Evolutionary conservation across 2,113 vertebrate species (phyloP), one percentile per base, ranked within the genome.

Genomic region (Empidonax alnorum): DNA sequence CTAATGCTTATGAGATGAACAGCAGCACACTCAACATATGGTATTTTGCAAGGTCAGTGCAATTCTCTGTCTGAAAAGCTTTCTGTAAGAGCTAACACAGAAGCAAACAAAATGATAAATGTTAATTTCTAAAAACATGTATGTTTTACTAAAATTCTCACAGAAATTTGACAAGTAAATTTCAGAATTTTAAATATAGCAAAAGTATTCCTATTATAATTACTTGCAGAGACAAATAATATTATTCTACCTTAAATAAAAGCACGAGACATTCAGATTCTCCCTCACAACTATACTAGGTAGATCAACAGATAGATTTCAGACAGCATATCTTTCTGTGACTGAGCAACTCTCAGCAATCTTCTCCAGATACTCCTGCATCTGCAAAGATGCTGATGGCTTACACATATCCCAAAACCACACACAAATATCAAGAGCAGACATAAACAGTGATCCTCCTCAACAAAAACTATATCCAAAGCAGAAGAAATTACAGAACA

Each of bases 151-250:
- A 58, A 93, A 88, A 69, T 75, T 81, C 47, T 39, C 44, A 10
- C 2, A 46, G 35, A 91, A 98, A 96, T 74, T 73, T 95, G 96
- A 97, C 95, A 98, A 92, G 78, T 93, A 63, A 87, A 49, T 87
- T 53, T 53, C 42, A 31, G 33, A 87, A 67, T 53, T 76, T 85
- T 94, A 79, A 84, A 84, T 21, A 55, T 1, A 28, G 76, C 7
- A 90, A 59, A 94, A 92, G 83, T n/a, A 10, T 75, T 92, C 58
- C 23, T 75, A 49, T 61, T 73, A 44, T 37, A 79, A 89, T 73
- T 78, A 77, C 87, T 91, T 79, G 67, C 18, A 67, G 63, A 90
- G 80, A 91, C 15, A 87, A 95, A 53, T 74, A 93, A 62, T 88
- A 80, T 72, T 91, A 88, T 87, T 89, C 58, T 87, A 84, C 7